phyloP scores from a whole-genome alignment of 1,140 invertebrate genomes.

The Frieseomelitta varia region DNA sequence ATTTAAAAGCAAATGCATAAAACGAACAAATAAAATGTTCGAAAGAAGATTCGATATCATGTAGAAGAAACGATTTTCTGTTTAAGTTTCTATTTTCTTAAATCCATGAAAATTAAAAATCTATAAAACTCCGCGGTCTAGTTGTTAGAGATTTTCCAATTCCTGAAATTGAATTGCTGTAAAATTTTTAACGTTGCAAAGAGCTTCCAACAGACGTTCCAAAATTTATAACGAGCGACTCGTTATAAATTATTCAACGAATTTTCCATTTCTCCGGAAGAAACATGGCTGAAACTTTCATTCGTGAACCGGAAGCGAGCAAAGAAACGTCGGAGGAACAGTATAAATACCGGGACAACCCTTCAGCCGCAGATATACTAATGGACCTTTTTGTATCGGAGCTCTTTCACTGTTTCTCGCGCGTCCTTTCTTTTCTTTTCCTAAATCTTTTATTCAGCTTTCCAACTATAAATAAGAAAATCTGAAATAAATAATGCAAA shows the following conservation, averaged over 20 bases:
- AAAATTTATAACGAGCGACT: background rate
- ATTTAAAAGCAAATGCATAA: no score
- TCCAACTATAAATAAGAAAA: background rate
- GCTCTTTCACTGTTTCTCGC: slow-evolving; percentile 9
- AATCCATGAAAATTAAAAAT: no score
- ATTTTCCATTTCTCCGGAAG: background rate
- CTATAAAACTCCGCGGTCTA: no score
- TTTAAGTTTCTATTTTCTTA: no score
- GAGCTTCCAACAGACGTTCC: background rate
- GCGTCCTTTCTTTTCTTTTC: slow-evolving; percentile 38
- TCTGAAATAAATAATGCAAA: no score
- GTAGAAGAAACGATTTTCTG: no score
- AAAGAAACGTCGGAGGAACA: slow-evolving; percentile 4
- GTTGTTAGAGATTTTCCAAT: background rate
- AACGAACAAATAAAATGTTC: no score
- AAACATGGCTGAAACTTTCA: background rate
- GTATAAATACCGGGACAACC: slow-evolving; percentile 44
- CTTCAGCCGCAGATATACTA: slow-evolving; percentile 45
- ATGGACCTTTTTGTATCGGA: slow-evolving; percentile 49
- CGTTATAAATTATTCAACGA: background rate
- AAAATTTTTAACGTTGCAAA: no score
- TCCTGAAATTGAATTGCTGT: background rate
- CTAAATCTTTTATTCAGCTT: no score
- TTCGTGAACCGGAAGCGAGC: background rate
- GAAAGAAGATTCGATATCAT: no score